These are phyloP conservation scores for Microdon myrmicae DNA, from an alignment of 2,888 invertebrate genomes.

Conservation along the genomic window DNA sequence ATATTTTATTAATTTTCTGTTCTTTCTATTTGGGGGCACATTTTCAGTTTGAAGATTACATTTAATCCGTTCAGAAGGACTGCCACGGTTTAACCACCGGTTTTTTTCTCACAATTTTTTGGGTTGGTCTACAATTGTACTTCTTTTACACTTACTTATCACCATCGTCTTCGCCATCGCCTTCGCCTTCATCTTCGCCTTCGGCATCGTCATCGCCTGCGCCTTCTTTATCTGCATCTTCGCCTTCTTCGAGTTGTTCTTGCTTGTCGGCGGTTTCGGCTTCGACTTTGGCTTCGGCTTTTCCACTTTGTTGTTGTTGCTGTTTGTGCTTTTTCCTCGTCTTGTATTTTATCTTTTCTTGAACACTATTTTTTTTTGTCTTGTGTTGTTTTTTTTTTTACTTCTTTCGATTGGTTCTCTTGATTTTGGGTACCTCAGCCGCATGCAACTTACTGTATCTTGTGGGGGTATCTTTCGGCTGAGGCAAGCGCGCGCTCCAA, in stretches of 20 bases:
- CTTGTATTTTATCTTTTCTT: conserved; percentile 44
- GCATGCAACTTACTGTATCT: conserved; percentile 34
- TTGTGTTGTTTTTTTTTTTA: conserved; percentile 10
- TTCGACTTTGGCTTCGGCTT: conserved; percentile 24
- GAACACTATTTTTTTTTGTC: conserved; percentile 12
- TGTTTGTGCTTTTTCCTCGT: conserved; percentile 37
- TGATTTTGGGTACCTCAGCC: conserved; percentile 10
- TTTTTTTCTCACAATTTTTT: conserved; percentile 55
- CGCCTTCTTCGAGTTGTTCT: conserved; percentile 26
- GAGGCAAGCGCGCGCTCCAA: conserved; percentile 46
- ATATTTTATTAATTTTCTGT: conserved; percentile 52
- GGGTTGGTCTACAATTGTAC: conserved; percentile 50
- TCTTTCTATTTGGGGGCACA: conserved; percentile 53
- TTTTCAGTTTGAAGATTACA: conserved; percentile 60
- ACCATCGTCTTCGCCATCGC: conserved; percentile 8
- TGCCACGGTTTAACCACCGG: conserved; percentile 54
- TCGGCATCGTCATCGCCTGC: conserved; percentile 27
- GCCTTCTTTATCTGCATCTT: conserved; percentile 52
- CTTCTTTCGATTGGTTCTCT: conserved; percentile 8
- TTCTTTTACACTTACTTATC: conserved; percentile 11
- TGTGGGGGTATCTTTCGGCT: conserved; percentile 43
- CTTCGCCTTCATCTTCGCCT: not conserved
- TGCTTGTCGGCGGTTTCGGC: conserved; percentile 40
- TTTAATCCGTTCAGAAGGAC: conserved; percentile 62
- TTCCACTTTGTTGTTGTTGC: conserved; percentile 50